Conservation (phyloP, 2,113 vertebrate genomes). For the Acanthisitta chloris region DNA sequence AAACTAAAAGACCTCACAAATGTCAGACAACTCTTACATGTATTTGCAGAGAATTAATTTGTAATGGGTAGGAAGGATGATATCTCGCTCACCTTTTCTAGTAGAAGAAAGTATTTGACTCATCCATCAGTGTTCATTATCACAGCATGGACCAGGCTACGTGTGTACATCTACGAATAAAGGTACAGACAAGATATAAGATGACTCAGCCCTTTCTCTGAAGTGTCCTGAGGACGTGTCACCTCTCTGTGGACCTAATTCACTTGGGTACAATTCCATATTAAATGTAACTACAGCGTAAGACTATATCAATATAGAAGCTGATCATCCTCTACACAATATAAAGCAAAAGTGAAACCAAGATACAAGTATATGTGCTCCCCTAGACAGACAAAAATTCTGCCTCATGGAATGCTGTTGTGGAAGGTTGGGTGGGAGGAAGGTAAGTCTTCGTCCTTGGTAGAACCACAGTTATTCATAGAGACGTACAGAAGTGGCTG, state of each 20-base stretch:
- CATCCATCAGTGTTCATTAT: neutral
- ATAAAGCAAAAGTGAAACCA: neutral
- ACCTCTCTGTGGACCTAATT: neutral
- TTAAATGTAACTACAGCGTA: neutral
- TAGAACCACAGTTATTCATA: neutral
- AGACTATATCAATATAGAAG: neutral
- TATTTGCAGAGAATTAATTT: neutral
- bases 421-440: neutral
- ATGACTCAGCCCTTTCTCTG: neutral
- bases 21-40: neutral
- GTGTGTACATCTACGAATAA: neutral
- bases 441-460: neutral
- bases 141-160: neutral
- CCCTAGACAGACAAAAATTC: neutral
- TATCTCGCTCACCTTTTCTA: neutral
- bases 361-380: neutral
- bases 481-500: fast-evolving
- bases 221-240: neutral
- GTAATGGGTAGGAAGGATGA: neutral
- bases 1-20: neutral
- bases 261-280: neutral
- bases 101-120: neutral
- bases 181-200: neutral
- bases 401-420: neutral
- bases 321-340: neutral